These are phyloP conservation scores for Dallia pectoralis DNA, from an alignment of 2,797 vertebrate species.

Conservation along the genomic window DNA sequence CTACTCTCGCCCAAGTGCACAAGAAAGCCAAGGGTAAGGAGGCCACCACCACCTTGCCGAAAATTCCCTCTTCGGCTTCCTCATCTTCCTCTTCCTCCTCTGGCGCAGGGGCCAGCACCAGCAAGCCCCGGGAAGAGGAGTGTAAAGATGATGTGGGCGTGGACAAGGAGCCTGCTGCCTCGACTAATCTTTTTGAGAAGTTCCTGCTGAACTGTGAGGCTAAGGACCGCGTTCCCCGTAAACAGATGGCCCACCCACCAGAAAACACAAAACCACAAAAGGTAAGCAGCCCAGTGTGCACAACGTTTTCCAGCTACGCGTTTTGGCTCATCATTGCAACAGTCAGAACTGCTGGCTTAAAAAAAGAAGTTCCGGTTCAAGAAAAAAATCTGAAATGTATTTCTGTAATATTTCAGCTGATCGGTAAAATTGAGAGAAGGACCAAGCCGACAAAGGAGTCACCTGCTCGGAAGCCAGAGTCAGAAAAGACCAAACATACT, in stretches of 20 bases:
- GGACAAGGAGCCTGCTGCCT: constrained; percentile 60
- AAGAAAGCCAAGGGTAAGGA: constrained; percentile 63
- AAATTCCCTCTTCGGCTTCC: constrained; percentile 56
- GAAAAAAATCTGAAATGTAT: background rate
- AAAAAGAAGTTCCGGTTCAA: too few relatives aligned
- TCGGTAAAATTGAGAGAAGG: constrained; percentile 71
- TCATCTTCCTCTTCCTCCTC: constrained; percentile 54
- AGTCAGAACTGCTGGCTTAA: too few relatives aligned
- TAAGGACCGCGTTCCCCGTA: constrained; percentile 73
- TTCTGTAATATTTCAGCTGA: constrained; percentile 38
- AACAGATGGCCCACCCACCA: constrained; percentile 47
- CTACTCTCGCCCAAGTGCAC: constrained; percentile 33
- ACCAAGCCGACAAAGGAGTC: constrained; percentile 78
- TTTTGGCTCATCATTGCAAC: too few relatives aligned
- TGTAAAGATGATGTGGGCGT: constrained; percentile 61
- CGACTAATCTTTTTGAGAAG: constrained; percentile 78
- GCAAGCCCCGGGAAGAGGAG: constrained; percentile 62
- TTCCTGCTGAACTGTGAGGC: constrained; percentile 78
- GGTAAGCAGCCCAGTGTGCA: constrained; percentile 49
- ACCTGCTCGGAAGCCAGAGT: constrained; percentile 78
- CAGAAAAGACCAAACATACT: constrained; percentile 77
- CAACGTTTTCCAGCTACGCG: background rate
- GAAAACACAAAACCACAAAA: constrained; percentile 64
- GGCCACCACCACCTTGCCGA: constrained; percentile 28
- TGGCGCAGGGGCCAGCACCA: constrained; percentile 32